These are phyloP conservation scores for Carterocephalus palaemon DNA, from an alignment of 2,888 invertebrate species.

Conservation along the genomic window DNA sequence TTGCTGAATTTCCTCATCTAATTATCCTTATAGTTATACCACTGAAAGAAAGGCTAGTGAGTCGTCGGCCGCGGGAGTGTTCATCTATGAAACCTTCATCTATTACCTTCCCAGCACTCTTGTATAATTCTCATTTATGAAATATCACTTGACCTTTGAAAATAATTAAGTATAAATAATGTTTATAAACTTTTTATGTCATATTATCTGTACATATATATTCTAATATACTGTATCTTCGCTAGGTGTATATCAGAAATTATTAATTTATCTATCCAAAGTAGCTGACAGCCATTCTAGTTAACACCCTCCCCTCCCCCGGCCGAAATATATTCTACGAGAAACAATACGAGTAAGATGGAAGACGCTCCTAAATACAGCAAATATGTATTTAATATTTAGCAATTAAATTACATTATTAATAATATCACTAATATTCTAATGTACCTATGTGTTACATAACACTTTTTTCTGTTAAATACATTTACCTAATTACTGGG, in stretches of 20 bases:
- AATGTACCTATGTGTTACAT: conserved; percentile 61
- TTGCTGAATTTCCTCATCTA: conserved; percentile 74
- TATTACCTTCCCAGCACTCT: too few relatives aligned
- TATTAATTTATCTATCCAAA: too few relatives aligned
- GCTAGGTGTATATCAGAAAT: too few relatives aligned
- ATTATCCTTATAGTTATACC: conserved; percentile 59
- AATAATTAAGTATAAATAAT: too few relatives aligned
- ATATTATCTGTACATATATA: too few relatives aligned
- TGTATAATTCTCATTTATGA: too few relatives aligned
- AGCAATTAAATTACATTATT: conserved; percentile 58
- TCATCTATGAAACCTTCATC: conserved; percentile 27
- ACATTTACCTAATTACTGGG: conserved; percentile 60
- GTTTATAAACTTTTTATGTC: too few relatives aligned
- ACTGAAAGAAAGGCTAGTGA: conserved; percentile 72
- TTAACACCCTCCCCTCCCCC: too few relatives aligned
- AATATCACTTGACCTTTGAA: too few relatives aligned
- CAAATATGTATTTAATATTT: conserved; percentile 70
- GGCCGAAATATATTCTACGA: conserved; percentile 52
- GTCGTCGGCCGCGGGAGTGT: conserved; percentile 31
- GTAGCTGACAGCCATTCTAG: too few relatives aligned
- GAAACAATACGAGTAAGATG: conserved; percentile 69
- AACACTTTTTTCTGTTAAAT: conserved; percentile 56
- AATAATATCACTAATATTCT: conserved; percentile 73
- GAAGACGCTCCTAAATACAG: conserved; percentile 78
- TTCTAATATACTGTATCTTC: too few relatives aligned